Base-by-base conservation (phyloP, 1,140 invertebrate species). In the Ridgeia piscesae region DNA sequence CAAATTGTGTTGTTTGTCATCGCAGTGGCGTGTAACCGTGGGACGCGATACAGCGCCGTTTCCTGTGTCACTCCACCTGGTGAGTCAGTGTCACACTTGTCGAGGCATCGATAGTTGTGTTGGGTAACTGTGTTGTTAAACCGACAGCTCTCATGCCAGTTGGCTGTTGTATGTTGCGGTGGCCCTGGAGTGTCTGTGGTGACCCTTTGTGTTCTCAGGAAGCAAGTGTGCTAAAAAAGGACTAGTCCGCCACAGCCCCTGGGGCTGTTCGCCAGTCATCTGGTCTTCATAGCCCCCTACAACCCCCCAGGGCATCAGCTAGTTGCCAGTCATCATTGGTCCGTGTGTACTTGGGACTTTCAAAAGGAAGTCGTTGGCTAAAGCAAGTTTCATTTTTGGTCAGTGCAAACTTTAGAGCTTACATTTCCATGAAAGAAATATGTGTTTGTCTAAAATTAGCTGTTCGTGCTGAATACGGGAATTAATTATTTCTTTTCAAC, bases 1-100 rank as follows among this genome's bases (percentile, higher is more conserved):
- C 58, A 77, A 77, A 77, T 77, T 77, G 58, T 77, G 58, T 77
- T 77, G 58, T 77, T 77, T 77, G 58, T 77, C 58, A 77, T 77
- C 14, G 2, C 17, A 77, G 17, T 21, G 58, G 27, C 58, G 58
- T 77, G 0, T 9, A 77, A 77, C 58, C 58, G 58, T 6, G 0
- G 27, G 58, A 77, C 58, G 0, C 58, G 4, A 77, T 77, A 21
- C 58, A 31, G 27, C 27, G n/a, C n/a, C n/a, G 17, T 31, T 77
- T 77, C 58, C 58, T 77, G 58, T 31, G 58, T 77, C 58, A 42
- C 42, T 42, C 11, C 42, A 11, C 11, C 58, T 77, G 27, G 58
- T 21, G 2, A 77, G 58, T 77, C 58, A 4, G 17, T 27, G 27
- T 77, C 11, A 77, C 27, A 77, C 58, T 8, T 77, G 58, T 77